A percentile compares a stretch with the other conserved stretches of the same genome.
phyloP scores from a whole-genome alignment of 2,113 vertebrate genomes.

The Syngnathus typhle region DNA sequence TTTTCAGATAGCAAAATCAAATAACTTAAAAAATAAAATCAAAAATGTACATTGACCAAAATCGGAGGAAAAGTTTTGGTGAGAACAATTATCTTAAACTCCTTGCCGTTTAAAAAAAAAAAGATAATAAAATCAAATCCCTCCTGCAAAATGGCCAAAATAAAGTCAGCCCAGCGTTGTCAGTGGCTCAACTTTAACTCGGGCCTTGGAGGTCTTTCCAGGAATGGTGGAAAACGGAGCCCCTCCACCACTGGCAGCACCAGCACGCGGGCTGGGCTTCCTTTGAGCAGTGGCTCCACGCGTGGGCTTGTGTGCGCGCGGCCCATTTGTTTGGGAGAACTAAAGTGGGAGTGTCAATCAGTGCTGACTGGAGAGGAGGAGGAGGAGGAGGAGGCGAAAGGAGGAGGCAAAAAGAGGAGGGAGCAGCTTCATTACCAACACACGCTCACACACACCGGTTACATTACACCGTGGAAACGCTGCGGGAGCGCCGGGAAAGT shows the following conservation, averaged over 20 bases:
- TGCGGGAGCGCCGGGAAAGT: constrained; percentile 59
- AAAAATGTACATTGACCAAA: no score
- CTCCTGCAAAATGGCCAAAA: neutral
- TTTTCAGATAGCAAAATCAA: no score
- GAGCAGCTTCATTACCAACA: constrained; percentile 70
- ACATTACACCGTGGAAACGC: constrained; percentile 66
- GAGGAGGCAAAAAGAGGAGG: constrained; percentile 50
- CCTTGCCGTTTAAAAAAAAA: no score
- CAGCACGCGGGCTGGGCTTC: constrained; percentile 55
- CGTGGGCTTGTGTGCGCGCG: constrained; percentile 2
- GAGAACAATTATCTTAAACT: neutral
- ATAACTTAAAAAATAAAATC: no score
- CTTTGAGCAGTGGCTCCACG: constrained; percentile 39
- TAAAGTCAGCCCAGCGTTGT: neutral
- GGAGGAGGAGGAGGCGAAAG: constrained; percentile 8
- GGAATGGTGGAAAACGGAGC: neutral
- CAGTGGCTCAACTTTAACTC: neutral
- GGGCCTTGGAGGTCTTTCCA: neutral
- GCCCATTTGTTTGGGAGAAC: constrained; percentile 11
- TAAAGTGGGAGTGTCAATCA: constrained; percentile 73
- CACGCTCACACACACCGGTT: constrained; percentile 57
- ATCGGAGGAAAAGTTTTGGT: neutral
- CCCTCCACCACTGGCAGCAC: neutral
- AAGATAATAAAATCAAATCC: no score
- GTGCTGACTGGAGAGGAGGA: constrained; percentile 55